A percentile compares a stretch with the other conserved stretches of the same genome.
Conservation (phyloP, 2,113 vertebrate species). For the Neomonachus schauinslandi region DNA sequence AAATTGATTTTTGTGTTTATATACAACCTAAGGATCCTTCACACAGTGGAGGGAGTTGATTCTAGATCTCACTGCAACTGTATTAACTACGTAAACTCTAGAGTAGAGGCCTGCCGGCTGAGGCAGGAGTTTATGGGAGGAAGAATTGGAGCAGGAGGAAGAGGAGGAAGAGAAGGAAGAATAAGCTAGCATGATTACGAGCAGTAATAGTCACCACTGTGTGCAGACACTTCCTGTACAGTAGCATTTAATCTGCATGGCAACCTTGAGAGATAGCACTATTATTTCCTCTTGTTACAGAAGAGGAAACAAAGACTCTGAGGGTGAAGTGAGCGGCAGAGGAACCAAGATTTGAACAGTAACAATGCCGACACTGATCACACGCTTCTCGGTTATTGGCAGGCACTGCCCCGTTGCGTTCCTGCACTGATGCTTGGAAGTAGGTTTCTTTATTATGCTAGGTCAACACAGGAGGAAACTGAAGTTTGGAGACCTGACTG, state of each 20-base stretch:
- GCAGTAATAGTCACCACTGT: background rate
- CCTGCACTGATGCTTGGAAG: background rate
- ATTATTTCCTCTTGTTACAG: background rate
- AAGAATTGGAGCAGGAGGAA: background rate
- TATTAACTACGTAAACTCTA: background rate
- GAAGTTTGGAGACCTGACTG: background rate
- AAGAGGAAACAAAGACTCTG: background rate
- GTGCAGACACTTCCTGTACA: background rate
- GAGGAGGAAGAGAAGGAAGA: background rate
- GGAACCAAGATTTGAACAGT: background rate
- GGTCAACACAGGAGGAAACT: background rate
- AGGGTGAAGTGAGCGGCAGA: background rate
- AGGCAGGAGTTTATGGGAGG: background rate
- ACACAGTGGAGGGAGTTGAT: background rate
- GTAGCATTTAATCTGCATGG: background rate
- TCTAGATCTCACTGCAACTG: background rate
- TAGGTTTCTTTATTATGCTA: background rate
- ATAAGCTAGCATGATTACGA: background rate
- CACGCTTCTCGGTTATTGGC: background rate
- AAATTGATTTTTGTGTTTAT: conserved; percentile 49
- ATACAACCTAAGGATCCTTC: conserved; percentile 23
- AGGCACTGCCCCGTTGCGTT: background rate
- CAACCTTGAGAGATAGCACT: background rate
- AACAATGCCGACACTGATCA: background rate
- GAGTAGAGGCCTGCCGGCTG: background rate